phyloP scores from a whole-genome alignment of 2,113 vertebrate species.

The Pristiophorus japonicus region DNA sequence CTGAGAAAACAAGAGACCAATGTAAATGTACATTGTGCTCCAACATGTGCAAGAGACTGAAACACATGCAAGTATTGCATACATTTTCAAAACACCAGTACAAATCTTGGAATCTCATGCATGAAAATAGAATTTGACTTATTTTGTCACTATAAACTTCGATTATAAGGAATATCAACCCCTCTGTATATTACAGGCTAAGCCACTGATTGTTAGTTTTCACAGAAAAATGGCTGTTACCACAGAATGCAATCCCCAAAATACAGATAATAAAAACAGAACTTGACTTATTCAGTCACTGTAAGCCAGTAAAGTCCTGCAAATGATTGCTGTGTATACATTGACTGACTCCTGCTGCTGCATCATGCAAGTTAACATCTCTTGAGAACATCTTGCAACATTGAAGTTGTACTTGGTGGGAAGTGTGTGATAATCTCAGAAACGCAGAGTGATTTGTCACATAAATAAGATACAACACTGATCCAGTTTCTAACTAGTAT shows the following conservation, averaged over 20 bases:
- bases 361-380: background rate
- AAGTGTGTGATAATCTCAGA: constrained; percentile 9
- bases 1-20: background rate
- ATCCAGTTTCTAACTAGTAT: background rate
- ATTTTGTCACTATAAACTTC: constrained; percentile 17
- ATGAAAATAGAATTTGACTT: background rate
- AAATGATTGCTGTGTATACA: background rate
- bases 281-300: constrained; percentile 10
- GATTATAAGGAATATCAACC: background rate
- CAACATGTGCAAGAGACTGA: background rate
- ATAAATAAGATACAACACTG: constrained; percentile 21
- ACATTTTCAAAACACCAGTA: background rate
- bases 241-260: constrained; percentile 23
- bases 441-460: background rate
- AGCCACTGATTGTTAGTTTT: background rate
- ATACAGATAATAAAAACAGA: background rate
- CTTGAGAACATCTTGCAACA: constrained; percentile 5
- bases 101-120: background rate
- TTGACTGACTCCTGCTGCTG: background rate
- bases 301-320: background rate
- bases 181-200: background rate
- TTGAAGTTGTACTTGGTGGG: background rate
- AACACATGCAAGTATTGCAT: background rate
- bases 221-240: constrained; percentile 1
- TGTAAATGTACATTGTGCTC: background rate